Conservation (phyloP, 2,888 invertebrate species). For the Pharmacophagus antenor region DNA sequence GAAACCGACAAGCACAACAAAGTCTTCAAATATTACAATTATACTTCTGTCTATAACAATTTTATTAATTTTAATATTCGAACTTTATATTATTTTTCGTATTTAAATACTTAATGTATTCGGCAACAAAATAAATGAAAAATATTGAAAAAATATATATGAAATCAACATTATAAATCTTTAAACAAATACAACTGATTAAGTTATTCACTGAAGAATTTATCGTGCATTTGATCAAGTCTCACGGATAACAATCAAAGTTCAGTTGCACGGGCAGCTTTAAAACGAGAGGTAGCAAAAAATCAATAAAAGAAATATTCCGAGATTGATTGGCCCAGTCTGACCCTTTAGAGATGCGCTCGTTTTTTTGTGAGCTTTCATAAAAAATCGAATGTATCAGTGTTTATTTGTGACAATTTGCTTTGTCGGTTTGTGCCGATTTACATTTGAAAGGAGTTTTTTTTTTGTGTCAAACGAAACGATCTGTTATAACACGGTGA, state of each 20-base stretch:
- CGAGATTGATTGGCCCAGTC: constrained; percentile 77
- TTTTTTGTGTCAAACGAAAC: constrained; percentile 58
- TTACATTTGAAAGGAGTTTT: constrained; percentile 77
- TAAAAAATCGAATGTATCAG: constrained; percentile 74
- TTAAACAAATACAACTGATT: constrained; percentile 27
- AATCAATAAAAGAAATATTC: constrained; percentile 70
- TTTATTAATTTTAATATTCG: too few species aligned
- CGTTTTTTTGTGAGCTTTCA: constrained; percentile 69
- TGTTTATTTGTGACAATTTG: constrained; percentile 82
- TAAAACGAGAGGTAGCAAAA: constrained; percentile 55
- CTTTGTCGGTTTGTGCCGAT: constrained; percentile 78
- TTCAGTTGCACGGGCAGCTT: constrained; percentile 51
- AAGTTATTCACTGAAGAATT: constrained; percentile 32
- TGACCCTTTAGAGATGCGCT: constrained; percentile 73
- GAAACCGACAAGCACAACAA: too few species aligned
- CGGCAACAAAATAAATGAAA: too few species aligned
- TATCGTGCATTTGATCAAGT: constrained; percentile 36
- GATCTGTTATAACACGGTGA: constrained; percentile 77
- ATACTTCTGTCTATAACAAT: too few species aligned
- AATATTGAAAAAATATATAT: too few species aligned
- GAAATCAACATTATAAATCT: too few species aligned
- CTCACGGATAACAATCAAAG: constrained; percentile 70
- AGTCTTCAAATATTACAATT: too few species aligned
- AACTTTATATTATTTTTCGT: too few species aligned
- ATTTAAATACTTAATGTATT: too few species aligned